These are phyloP conservation scores for Fissipunctia ypsillon DNA, from an alignment of 2,888 invertebrate species.

Conservation along the genomic window DNA sequence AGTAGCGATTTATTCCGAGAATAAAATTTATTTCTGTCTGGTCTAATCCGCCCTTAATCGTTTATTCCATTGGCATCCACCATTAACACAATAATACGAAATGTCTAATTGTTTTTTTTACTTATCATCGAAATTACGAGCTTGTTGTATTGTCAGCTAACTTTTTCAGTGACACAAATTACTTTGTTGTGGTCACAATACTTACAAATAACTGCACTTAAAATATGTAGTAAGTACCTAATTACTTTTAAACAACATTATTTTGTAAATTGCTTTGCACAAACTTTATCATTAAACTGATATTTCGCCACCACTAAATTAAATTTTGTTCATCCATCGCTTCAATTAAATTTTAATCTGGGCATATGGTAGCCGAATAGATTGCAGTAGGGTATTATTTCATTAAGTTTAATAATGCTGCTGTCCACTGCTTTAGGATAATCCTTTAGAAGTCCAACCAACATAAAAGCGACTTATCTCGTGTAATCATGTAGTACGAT, in stretches of 20 bases:
- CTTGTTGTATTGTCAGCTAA: neutral
- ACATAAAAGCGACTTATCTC: conserved; percentile 37
- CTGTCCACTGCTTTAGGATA: conserved; percentile 22
- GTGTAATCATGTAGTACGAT: neutral
- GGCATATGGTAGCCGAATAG: conserved; percentile 43
- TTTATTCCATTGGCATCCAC: neutral
- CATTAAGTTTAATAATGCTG: conserved; percentile 44
- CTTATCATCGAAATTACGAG: neutral
- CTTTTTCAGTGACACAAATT: neutral
- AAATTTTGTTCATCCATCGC: conserved; percentile 43
- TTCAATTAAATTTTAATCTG: conserved; percentile 48
- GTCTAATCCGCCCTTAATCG: too few relatives aligned
- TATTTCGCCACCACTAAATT: conserved; percentile 32
- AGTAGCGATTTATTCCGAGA: too few relatives aligned
- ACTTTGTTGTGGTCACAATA: neutral
- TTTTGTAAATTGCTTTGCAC: conserved; percentile 16
- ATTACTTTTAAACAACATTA: conserved; percentile 18
- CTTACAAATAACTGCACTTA: neutral
- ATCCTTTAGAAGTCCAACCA: conserved; percentile 39
- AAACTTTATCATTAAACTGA: conserved; percentile 9
- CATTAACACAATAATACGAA: neutral
- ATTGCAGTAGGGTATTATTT: conserved; percentile 35
- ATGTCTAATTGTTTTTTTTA: neutral
- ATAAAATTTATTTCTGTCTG: too few relatives aligned
- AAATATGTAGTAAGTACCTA: too few relatives aligned